Base-by-base conservation (phyloP, 2,113 vertebrate species). In the Syngnathus scovelli region DNA sequence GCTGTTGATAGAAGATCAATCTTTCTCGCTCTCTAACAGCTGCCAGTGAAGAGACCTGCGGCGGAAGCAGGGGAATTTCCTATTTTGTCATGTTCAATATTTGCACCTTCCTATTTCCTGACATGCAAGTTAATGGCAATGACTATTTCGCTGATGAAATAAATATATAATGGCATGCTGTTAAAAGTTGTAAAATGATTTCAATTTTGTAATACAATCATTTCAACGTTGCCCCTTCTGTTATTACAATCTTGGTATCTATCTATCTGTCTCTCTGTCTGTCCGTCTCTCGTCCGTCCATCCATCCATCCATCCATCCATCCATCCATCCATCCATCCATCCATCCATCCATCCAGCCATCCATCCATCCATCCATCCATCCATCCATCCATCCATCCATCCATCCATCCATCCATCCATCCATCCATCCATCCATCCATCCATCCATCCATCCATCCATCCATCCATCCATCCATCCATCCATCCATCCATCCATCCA, bases 1-100 rank as follows among this genome's bases (percentile, higher is more conserved):
- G 74, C 71, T 60, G 61, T 67, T 81, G 76, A 86, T 80, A 56
- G 77, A 84, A 72, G 61, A 90, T 89, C 82, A 78, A 72, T 89
- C 84, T 85, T 80, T 70, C 59, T 54, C 27, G 73, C 64, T 82
- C 51, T 62, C 74, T 55, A 49, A 75, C 81, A 87, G 84, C 87
- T 86, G 82, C 72, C 79, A 85, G 74, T 71, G 77, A 88, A 76
- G 81, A 86, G 82, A 85, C 81, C 78, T 79, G 6, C 84, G 81
- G 72, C 76, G 78, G 66, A 60, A 66, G 23, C 70, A 62, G 74
- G 80, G 74, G 76, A 83, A 71, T 86, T 77, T 80, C 69, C 70
- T 74, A 78, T 78, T 90, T 81, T 87, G 83, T 90, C 87, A 86
- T 76, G 77, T 85, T 85, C 83, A 81, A 80, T 85, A 84, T 88